Base-by-base conservation (phyloP, 2,113 vertebrate species). In the Probosciger aterrimus region DNA sequence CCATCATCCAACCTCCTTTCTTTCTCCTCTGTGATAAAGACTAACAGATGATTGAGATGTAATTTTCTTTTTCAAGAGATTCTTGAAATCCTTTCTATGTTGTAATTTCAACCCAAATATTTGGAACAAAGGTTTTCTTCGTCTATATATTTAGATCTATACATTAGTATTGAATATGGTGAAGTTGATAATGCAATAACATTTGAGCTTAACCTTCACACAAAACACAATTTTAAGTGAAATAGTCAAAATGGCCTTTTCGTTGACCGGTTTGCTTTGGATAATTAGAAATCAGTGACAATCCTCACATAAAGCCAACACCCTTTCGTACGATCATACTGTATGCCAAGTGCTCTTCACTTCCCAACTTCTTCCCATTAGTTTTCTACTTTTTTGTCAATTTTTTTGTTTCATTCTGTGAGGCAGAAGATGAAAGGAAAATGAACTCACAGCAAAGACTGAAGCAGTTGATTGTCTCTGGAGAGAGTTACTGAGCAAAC, bases 401-500 rank as follows among this genome's bases (percentile, higher is more conserved):
- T 43, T 77, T 93, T 95, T 94, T 96, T 70, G 30, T 55, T 93
- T 71, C 27, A 75, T 74, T 75, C 67, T 18, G 13, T 69, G 71
- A 52, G 41, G 47, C 59, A 90, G 94, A 89, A 88, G 35, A 63
- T n/a, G 35, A 82, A 96, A 88, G 50, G 82, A 93, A 97, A 96
- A 96, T 62, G 63, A 97, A 86, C 92, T 92, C 22, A 16, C 17
- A 77, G 92, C 91, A 95, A 96, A 91, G 68, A 83, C 35, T 60
- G 77, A 97, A 90, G 82, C 92, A 91, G 80, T 28, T 82, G 85
- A 87, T 96, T 96, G 88, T 97, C 97, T 97, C 95, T 12, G 2
- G 92, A 92, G 92, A 97, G 77, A 79, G 76, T 88, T 96, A 90
- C 39, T 93, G 88, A 95, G 88, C 96, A 97, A 97, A 91, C 57